Conservation (phyloP, 2,888 invertebrate species). For the Caenorhabditis uteleia region DNA sequence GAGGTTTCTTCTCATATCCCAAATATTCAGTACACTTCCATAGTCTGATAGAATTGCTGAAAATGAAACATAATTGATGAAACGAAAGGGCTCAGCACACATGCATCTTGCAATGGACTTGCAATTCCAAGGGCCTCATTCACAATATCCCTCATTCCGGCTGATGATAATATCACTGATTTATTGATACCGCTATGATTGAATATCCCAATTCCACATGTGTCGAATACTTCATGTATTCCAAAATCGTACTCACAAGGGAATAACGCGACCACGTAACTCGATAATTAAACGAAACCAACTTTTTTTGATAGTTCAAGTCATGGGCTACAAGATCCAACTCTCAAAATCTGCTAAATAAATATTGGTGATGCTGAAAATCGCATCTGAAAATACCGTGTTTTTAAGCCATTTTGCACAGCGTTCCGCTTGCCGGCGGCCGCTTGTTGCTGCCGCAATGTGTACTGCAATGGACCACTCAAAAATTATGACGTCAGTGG, state of each 20-base stretch:
- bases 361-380: too few relatives aligned
- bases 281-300: too few relatives aligned
- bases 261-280: too few relatives aligned
- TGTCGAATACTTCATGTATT: slow-evolving; percentile 46
- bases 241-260: slow-evolving; percentile 30
- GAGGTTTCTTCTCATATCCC: slow-evolving; percentile 16
- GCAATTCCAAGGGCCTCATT: slow-evolving; percentile 27
- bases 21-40: slow-evolving; percentile 7
- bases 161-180: slow-evolving; percentile 43
- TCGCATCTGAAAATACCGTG: too few relatives aligned
- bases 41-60: slow-evolving; percentile 31
- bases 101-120: slow-evolving; percentile 24
- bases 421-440: too few relatives aligned
- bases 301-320: too few relatives aligned
- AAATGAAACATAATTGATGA: not conserved
- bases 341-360: too few relatives aligned
- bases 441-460: too few relatives aligned
- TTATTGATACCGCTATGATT: slow-evolving; percentile 28
- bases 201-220: slow-evolving; percentile 44
- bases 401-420: too few relatives aligned
- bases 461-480: too few relatives aligned
- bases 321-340: too few relatives aligned
- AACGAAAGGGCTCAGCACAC: slow-evolving; percentile 9
- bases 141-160: slow-evolving; percentile 40
- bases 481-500: too few relatives aligned